phyloP scores from a whole-genome alignment of 35 echinoderm and acorn worm genomes.

The Patiria miniata region DNA sequence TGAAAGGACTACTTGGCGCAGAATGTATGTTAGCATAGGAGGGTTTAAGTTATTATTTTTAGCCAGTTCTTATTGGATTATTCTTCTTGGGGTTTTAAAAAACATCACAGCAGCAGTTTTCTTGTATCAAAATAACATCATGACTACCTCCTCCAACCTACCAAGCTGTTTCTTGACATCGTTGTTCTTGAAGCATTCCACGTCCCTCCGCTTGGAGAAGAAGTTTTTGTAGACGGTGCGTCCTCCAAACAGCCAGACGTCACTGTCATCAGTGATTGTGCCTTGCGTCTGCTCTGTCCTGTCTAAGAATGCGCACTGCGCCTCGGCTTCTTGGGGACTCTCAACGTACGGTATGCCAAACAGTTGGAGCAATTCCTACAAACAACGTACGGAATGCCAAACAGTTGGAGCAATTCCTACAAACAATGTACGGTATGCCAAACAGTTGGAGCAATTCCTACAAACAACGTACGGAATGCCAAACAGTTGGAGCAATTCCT shows the following conservation, averaged over 20 bases:
- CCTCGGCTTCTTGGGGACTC: constrained; percentile 94
- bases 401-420: too few relatives aligned
- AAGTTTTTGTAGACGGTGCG: constrained; percentile 87
- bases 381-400: not conserved
- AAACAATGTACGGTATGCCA: too few relatives aligned
- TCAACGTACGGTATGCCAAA: constrained; percentile 97
- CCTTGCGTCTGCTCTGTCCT: constrained; percentile 67
- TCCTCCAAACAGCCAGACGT: constrained; percentile 98
- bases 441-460: too few relatives aligned
- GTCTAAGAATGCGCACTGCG: constrained; percentile 93
- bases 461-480: too few relatives aligned
- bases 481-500: too few relatives aligned
- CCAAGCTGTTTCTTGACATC: constrained; percentile 78
- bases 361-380: constrained; percentile 77
- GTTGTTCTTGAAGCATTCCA: constrained; percentile 66
- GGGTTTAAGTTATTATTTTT: too few relatives aligned
- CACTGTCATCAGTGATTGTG: constrained; percentile 95
- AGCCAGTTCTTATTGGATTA: too few relatives aligned
- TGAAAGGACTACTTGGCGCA: too few relatives aligned
- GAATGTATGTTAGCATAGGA: too few relatives aligned
- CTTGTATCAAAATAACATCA: too few relatives aligned
- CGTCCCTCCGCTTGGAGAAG: constrained; percentile 82
- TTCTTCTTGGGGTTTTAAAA: too few relatives aligned
- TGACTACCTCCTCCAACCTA: constrained; percentile 34
- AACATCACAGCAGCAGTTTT: too few relatives aligned